Conservation (phyloP, 2,113 vertebrate genomes). For the Heterotis niloticus region DNA sequence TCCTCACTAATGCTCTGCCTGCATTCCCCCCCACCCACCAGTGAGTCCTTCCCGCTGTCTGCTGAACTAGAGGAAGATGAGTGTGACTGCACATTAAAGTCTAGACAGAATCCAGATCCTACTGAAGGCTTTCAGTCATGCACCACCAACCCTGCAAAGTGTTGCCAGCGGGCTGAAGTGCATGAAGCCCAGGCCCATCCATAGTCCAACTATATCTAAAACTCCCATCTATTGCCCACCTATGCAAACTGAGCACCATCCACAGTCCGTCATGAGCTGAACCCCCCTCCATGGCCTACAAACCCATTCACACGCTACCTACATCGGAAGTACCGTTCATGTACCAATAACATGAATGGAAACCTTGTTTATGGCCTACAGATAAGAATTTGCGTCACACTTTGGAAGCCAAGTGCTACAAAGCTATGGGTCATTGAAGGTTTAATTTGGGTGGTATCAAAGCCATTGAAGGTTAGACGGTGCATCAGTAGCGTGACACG, state of each 20-base stretch:
- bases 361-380: too few relatives aligned
- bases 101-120: conserved; percentile 67
- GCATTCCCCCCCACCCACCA: neutral
- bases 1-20: conserved; percentile 37
- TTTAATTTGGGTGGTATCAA: neutral
- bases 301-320: too few relatives aligned
- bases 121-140: conserved; percentile 58
- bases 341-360: too few relatives aligned
- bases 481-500: neutral
- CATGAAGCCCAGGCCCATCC: neutral
- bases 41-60: conserved; percentile 56
- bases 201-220: too few relatives aligned
- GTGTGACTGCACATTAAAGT: conserved; percentile 41
- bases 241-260: neutral
- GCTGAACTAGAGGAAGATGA: conserved; percentile 53
- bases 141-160: conserved; percentile 23
- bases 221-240: neutral
- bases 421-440: neutral
- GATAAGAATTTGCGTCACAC: too few relatives aligned
- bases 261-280: neutral
- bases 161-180: neutral
- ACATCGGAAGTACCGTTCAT: too few relatives aligned
- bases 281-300: too few relatives aligned
- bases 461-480: neutral
- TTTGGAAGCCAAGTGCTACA: neutral